Evolutionary conservation across 1,140 invertebrate species (phyloP), one percentile per base, ranked within the genome.

Genomic region (Scaptomyza graminum): DNA sequence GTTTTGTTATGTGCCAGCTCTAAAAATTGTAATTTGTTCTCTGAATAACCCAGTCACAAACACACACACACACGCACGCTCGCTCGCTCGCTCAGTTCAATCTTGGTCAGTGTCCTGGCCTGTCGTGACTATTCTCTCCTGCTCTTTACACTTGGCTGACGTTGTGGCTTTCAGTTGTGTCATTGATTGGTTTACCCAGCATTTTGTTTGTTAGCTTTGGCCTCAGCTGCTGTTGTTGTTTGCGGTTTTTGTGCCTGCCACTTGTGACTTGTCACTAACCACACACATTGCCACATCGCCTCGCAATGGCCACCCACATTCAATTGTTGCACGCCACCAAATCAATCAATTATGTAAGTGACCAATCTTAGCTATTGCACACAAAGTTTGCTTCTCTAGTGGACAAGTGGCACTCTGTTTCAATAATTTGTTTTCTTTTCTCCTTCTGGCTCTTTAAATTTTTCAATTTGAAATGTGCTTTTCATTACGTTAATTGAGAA

Each of bases 151-250:
- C 81, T 84, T 87, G 74, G 83, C 25, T 78, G 60, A 81, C 77
- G 66, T 67, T 85, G 82, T 82, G 82, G 82, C 82, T 82, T 87
- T 88, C 64, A 88, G 75, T 87, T 87, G 79, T 79, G 75, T 69
- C 82, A 87, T 82, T 87, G 83, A 88, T 88, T 87, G 83, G 83
- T 87, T 85, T 88, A 66, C 76, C 82, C 74, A 82, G 74, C 70
- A 82, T 82, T 85, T 76, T 87, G 83, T 82, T 85, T 85, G 83
- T 76, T 84, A 63, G 74, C 74, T 28, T 65, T 74, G 79, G 74
- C 74, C 82, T 66, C 60, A 34, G 39, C 25, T 52, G 46, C 51
- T 44, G 67, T 15, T 60, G 18, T 46, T 59, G 62, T 55, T 55
- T 85, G 82, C 41, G 74, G 74, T 67, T 57, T 70, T 64, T 85